Conservation (phyloP, 2,113 vertebrate genomes). For the Gracilinanus agilis region DNA sequence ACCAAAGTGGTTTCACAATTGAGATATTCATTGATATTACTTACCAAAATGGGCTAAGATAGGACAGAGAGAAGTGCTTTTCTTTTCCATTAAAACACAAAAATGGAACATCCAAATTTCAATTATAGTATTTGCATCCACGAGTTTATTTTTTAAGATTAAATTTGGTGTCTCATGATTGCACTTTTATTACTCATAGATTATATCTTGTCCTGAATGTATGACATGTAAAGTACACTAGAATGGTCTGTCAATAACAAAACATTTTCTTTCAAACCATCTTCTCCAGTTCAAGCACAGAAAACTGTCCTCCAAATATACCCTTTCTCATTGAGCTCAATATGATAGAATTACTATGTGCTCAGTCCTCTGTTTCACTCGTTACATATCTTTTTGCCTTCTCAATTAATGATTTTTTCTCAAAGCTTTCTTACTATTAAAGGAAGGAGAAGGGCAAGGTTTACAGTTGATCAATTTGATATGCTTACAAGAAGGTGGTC, state of each 20-base stretch:
- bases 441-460: background rate
- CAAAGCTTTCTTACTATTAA: background rate
- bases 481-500: background rate
- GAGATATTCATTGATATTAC: conserved; percentile 54
- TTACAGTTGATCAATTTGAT: background rate
- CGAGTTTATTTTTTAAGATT: conserved; percentile 64
- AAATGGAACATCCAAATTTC: conserved; percentile 64
- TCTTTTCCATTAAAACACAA: conserved; percentile 57
- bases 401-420: background rate
- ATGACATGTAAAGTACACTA: conserved; percentile 24
- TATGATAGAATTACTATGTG: background rate
- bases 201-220: conserved; percentile 45
- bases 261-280: background rate
- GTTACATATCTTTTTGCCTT: background rate
- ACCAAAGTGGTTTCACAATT: conserved; percentile 64
- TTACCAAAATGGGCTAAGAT: conserved; percentile 44
- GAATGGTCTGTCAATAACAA: conserved; percentile 33
- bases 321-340: background rate
- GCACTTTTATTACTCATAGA: conserved; percentile 57
- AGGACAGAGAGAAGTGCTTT: background rate
- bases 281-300: background rate
- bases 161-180: conserved; percentile 31
- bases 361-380: background rate
- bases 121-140: conserved; percentile 57
- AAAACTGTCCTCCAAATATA: background rate